Evolutionary conservation across 2,113 vertebrate genomes (phyloP).

Genomic region (Percina caprodes): DNA sequence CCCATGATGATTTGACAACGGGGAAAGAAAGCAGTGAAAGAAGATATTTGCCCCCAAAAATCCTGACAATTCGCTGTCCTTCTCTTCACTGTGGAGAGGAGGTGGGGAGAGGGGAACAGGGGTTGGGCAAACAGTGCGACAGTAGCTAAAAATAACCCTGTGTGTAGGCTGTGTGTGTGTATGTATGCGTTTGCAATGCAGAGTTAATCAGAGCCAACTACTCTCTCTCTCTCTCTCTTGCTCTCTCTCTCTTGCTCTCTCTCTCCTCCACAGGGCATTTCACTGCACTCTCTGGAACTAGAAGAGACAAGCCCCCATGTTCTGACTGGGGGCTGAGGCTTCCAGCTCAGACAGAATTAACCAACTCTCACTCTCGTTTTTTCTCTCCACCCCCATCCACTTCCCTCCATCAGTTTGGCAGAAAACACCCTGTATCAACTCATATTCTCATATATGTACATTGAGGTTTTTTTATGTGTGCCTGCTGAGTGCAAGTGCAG

Average conservation of each 20-base stretch:
- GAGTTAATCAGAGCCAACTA: slow-evolving; percentile 58
- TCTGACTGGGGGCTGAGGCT: slow-evolving; percentile 69
- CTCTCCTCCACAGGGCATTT: slow-evolving; percentile 76
- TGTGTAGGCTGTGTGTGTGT: slow-evolving; percentile 53
- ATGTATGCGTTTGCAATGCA: slow-evolving; percentile 38
- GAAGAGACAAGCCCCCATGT: slow-evolving; percentile 78
- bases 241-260: slow-evolving; percentile 28
- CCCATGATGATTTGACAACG: not conserved
- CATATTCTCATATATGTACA: slow-evolving; percentile 10
- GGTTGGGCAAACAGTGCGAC: slow-evolving; percentile 54
- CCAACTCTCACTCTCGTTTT: slow-evolving; percentile 51
- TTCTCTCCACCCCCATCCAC: slow-evolving; percentile 19
- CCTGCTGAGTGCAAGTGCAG: slow-evolving; percentile 10
- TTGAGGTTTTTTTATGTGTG: not conserved
- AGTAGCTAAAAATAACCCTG: slow-evolving; percentile 74
- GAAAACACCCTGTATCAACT: slow-evolving; percentile 22
- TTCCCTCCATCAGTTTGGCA: slow-evolving; percentile 32
- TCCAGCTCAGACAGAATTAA: slow-evolving; percentile 76
- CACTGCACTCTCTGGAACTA: slow-evolving; percentile 64
- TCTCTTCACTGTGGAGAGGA: slow-evolving; percentile 15
- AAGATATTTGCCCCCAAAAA: slow-evolving; percentile 13
- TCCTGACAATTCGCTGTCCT: slow-evolving; percentile 35
- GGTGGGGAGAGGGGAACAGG: not conserved
- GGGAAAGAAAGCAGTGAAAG: not conserved
- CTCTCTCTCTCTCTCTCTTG: slow-evolving; percentile 19